Percentiles rank a stretch among this genome's conserved stretches.
phyloP scores from a whole-genome alignment of 2,797 vertebrate species.

The Diplodus sargus region DNA sequence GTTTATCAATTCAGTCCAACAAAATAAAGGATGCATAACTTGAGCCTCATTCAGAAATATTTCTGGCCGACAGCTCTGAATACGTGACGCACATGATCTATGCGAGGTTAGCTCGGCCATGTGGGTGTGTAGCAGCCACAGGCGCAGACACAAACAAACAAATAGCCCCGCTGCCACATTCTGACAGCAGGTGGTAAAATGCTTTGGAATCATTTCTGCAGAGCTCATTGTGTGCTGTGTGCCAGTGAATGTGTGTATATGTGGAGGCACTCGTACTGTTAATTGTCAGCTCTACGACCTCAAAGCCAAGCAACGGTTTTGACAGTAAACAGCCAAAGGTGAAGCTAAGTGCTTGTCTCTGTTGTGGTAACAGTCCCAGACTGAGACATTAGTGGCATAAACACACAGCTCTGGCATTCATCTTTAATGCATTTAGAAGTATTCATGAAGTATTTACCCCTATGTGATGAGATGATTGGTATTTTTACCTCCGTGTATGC shows the following conservation, averaged over 20 bases:
- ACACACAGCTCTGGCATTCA: slow-evolving; percentile 46
- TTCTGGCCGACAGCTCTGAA: neutral
- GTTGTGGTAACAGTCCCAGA: slow-evolving; percentile 62
- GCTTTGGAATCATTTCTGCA: slow-evolving; percentile 47
- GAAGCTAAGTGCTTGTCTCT: slow-evolving; percentile 45
- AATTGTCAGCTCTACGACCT: slow-evolving; percentile 39
- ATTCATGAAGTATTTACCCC: neutral
- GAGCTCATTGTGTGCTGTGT: slow-evolving; percentile 28
- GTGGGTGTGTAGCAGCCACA: slow-evolving; percentile 20
- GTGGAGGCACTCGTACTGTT: slow-evolving; percentile 9
- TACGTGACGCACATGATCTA: neutral
- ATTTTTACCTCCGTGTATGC: neutral
- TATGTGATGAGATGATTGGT: neutral
- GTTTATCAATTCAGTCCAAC: neutral
- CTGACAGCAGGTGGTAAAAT: slow-evolving; percentile 75
- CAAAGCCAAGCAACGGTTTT: slow-evolving; percentile 57
- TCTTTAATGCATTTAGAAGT: slow-evolving; percentile 31
- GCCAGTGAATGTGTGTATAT: neutral
- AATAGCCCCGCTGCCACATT: slow-evolving; percentile 63
- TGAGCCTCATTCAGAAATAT: neutral
- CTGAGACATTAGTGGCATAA: slow-evolving; percentile 49
- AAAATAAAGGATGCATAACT: neutral
- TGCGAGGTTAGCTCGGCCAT: neutral
- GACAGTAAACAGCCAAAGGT: slow-evolving; percentile 69
- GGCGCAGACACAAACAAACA: slow-evolving; percentile 50